These are phyloP conservation scores for Opisthocomus hoazin DNA, from an alignment of 2,113 vertebrate species.

Conservation along the genomic window DNA sequence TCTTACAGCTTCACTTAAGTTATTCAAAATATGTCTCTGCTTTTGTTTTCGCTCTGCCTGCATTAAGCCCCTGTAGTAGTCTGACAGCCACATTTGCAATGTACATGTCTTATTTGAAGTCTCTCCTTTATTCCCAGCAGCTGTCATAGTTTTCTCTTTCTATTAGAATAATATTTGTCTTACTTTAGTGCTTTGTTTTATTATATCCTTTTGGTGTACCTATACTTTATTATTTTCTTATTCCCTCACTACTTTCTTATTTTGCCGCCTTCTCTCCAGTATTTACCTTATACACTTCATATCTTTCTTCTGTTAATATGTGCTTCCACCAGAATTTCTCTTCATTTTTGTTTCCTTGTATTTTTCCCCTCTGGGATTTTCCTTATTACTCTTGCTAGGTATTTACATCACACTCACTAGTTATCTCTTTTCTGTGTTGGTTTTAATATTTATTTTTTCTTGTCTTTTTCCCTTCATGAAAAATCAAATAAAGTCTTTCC, in stretches of 20 bases:
- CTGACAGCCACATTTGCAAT: background rate
- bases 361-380: background rate
- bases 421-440: background rate
- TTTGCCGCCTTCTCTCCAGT: background rate
- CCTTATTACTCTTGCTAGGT: background rate
- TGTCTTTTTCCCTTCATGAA: background rate
- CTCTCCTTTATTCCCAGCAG: background rate
- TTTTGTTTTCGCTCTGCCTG: background rate
- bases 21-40: background rate
- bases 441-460: conserved; percentile 31
- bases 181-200: conserved; percentile 6
- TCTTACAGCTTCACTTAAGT: background rate
- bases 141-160: background rate
- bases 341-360: background rate
- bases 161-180: conserved; percentile 3
- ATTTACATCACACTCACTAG: background rate
- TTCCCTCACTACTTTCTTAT: background rate
- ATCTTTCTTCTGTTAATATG: background rate
- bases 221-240: conserved; percentile 11
- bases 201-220: background rate
- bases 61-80: background rate
- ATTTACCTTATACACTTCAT: background rate
- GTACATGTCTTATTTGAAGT: background rate
- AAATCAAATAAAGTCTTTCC: background rate
- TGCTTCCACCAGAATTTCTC: background rate